Percentiles rank a stretch among this genome's conserved stretches.
phyloP scores from a whole-genome alignment of 2,888 invertebrate species.

The Polydesmus complanatus region DNA sequence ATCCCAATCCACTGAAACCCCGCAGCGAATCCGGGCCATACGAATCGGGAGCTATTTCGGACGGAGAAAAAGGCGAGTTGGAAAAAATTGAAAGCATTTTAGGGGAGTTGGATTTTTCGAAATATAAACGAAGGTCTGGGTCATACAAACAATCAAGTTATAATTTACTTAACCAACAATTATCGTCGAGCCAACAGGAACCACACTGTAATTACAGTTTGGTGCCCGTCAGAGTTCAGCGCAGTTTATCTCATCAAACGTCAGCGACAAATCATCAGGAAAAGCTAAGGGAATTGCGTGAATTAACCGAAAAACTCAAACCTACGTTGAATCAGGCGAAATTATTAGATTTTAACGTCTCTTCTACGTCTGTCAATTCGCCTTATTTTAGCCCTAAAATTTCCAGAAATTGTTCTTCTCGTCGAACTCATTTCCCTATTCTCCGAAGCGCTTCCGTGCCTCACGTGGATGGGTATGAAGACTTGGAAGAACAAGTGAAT shows the following conservation, averaged over 20 bases:
- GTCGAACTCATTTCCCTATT: constrained; percentile 33
- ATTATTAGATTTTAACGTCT: constrained; percentile 11
- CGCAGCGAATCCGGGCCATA: constrained; percentile 7
- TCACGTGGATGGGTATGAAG: constrained; percentile 56
- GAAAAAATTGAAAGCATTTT: constrained; percentile 21
- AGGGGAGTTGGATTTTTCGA: constrained; percentile 21
- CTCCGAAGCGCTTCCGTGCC: constrained; percentile 76
- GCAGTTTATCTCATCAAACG: not conserved
- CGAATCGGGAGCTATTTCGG: constrained; percentile 5
- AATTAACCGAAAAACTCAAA: constrained; percentile 63
- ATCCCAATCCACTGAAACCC: not conserved
- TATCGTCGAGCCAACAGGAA: not conserved
- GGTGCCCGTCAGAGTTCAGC: too few relatives aligned
- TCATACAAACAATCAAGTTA: not conserved
- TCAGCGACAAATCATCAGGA: not conserved
- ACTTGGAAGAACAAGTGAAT: not conserved
- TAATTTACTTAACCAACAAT: not conserved
- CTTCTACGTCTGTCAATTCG: constrained; percentile 37
- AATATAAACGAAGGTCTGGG: constrained; percentile 18
- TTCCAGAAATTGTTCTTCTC: constrained; percentile 6
- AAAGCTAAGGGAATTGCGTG: constrained; percentile 37
- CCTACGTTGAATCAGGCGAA: constrained; percentile 33
- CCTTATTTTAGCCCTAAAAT: constrained; percentile 33
- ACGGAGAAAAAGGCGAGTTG: constrained; percentile 18
- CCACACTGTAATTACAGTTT: too few relatives aligned